These are phyloP conservation scores for Ichneumoninae sp. DNA, from an alignment of 2,888 invertebrate genomes.

Conservation along the genomic window DNA sequence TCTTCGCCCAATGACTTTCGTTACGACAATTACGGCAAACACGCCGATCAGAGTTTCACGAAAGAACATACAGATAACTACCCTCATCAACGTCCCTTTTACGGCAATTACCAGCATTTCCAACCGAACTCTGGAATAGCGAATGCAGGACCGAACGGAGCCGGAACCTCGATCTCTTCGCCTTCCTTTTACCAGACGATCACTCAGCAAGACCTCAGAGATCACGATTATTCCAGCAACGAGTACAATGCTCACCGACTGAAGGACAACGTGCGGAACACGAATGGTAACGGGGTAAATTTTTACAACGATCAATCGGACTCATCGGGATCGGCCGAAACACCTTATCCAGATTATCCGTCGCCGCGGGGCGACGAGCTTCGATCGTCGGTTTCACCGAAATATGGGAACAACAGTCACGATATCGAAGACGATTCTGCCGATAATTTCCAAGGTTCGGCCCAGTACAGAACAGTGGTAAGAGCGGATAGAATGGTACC, in stretches of 20 bases:
- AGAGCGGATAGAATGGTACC: constrained; percentile 67
- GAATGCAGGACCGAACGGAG: neutral
- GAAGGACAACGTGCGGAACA: neutral
- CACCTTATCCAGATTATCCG: constrained; percentile 31
- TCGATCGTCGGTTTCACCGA: neutral
- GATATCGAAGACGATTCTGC: neutral
- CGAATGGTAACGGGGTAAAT: neutral
- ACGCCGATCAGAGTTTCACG: constrained; percentile 22
- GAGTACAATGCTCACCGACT: constrained; percentile 20
- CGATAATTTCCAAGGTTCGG: constrained; percentile 3
- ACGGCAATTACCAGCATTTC: constrained; percentile 21
- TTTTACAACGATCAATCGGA: constrained; percentile 24
- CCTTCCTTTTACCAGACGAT: constrained; percentile 30
- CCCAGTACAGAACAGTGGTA: constrained; percentile 43
- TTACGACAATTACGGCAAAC: constrained; percentile 46
- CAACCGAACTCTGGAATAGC: neutral
- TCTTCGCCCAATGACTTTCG: constrained; percentile 40
- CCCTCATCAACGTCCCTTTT: constrained; percentile 24
- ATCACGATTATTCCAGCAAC: constrained; percentile 13
- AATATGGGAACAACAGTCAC: constrained; percentile 23
- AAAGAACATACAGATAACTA: constrained; percentile 24
- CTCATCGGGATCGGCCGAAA: constrained; percentile 15
- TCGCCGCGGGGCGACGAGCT: neutral
- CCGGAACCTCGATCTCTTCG: neutral
- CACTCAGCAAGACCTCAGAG: neutral